Evolutionary conservation across 2,113 vertebrate species (phyloP).

Genomic region (Ammodytes dubius): DNA sequence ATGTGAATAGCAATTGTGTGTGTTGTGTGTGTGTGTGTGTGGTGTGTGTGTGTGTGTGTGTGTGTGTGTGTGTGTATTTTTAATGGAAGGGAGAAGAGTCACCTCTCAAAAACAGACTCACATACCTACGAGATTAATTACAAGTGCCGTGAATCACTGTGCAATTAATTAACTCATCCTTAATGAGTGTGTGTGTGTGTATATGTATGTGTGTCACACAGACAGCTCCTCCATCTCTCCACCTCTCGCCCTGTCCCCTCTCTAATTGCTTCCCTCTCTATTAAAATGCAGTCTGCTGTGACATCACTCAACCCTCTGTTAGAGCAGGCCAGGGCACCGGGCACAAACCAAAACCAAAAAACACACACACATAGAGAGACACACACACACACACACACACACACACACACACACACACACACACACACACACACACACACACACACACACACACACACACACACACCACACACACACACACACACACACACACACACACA

Average conservation of each 20-base stretch:
- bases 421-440: slow-evolving; percentile 2
- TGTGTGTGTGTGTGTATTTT: slow-evolving; percentile 37
- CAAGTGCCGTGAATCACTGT: slow-evolving; percentile 82
- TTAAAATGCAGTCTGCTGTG: slow-evolving; percentile 86
- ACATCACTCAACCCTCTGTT: slow-evolving; percentile 82
- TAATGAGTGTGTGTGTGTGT: slow-evolving; percentile 80
- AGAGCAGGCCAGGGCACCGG: slow-evolving; percentile 55
- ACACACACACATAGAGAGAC: slow-evolving; percentile 28
- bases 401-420: slow-evolving; percentile 23
- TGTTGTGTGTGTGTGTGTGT: slow-evolving; percentile 31
- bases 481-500: slow-evolving; percentile 21
- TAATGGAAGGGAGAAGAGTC: slow-evolving; percentile 67
- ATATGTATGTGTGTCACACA: slow-evolving; percentile 76
- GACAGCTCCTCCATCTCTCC: slow-evolving; percentile 79
- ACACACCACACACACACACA: slow-evolving; percentile 17
- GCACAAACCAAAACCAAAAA: slow-evolving; percentile 37
- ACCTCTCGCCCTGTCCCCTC: slow-evolving; percentile 81
- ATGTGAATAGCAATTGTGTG: slow-evolving; percentile 3
- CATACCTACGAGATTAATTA: slow-evolving; percentile 83
- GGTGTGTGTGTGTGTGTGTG: slow-evolving; percentile 32
- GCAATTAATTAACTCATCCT: slow-evolving; percentile 87
- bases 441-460: slow-evolving; percentile 34
- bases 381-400: slow-evolving; percentile 23
- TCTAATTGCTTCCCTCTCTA: slow-evolving; percentile 85
- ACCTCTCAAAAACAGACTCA: slow-evolving; percentile 77